Percentiles rank a stretch among this genome's conserved stretches.
Conservation (phyloP, 1,140 invertebrate species). For the Helicoverpa zea region DNA sequence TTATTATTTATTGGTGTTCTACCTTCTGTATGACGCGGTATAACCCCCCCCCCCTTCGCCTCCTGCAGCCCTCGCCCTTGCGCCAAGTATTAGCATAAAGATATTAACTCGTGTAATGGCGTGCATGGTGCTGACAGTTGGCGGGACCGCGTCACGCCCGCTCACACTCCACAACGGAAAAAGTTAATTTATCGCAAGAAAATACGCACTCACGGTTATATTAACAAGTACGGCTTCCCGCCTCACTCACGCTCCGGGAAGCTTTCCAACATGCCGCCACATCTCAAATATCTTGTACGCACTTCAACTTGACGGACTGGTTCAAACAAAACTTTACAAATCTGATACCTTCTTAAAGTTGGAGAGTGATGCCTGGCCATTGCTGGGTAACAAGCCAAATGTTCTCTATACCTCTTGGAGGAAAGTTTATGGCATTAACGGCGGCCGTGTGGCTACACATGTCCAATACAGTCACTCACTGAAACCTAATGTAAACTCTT, state of each 20-base stretch:
- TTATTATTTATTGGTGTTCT: background rate
- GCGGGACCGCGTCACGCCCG: background rate
- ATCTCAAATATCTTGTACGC: background rate
- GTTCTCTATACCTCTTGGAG: background rate
- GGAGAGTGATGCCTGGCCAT: background rate
- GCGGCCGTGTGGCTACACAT: no score
- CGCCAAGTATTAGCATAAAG: constrained; percentile 13
- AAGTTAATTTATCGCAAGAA: background rate
- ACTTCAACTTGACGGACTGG: background rate
- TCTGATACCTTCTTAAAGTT: background rate
- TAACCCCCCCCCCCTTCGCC: background rate
- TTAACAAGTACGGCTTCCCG: background rate
- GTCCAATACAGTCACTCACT: no score
- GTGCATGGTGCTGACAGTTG: constrained; percentile 7
- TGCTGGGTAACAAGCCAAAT: background rate
- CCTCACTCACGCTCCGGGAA: background rate
- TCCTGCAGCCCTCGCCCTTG: background rate
- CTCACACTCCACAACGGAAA: background rate
- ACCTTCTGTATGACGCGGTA: background rate
- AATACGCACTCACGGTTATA: background rate
- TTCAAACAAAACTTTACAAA: background rate
- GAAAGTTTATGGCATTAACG: background rate
- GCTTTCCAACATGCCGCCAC: background rate
- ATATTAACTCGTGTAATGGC: background rate
- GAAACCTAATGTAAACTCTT: no score